Conservation (phyloP, 2,888 invertebrate species). For the Noctua pronuba region DNA sequence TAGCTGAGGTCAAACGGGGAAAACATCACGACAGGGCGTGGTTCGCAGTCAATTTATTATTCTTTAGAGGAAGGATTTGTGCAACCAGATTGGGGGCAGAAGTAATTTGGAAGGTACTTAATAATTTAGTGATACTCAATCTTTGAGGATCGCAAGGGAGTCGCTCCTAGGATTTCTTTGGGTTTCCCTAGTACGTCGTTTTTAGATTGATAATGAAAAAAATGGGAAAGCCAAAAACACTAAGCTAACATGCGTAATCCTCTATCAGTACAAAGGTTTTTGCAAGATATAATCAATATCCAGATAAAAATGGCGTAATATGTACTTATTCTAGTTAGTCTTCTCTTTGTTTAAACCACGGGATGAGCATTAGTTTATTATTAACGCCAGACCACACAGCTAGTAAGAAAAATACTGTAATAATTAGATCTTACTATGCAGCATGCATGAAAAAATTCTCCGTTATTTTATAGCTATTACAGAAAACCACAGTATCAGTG, state of each 20-base stretch:
- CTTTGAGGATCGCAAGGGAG: not conserved
- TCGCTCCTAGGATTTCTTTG: not conserved
- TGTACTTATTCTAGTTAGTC: constrained; percentile 3
- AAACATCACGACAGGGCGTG: constrained; percentile 55
- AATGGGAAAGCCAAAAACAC: not conserved
- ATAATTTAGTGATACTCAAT: constrained; percentile 42
- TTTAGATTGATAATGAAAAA: not conserved
- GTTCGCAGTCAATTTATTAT: constrained; percentile 52
- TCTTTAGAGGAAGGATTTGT: constrained; percentile 39
- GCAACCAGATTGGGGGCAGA: constrained; percentile 5
- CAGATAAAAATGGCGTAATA: constrained; percentile 12
- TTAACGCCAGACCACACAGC: constrained; percentile 41
- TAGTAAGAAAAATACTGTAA: constrained; percentile 35
- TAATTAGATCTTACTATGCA: constrained; percentile 40
- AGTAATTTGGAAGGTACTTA: constrained; percentile 18
- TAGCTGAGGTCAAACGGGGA: constrained; percentile 64
- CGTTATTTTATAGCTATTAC: constrained; percentile 57
- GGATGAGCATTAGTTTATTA: constrained; percentile 11
- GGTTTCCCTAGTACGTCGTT: not conserved
- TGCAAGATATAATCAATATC: constrained; percentile 16
- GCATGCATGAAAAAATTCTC: constrained; percentile 45
- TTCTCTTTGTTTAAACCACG: constrained; percentile 27
- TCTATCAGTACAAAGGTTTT: constrained; percentile 34
- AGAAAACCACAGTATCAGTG: constrained; percentile 57
- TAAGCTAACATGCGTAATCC: constrained; percentile 17